Evolutionary conservation across 2,113 vertebrate genomes (phyloP), one percentile per base, ranked within the genome.

Genomic region (Prunella himalayana): DNA sequence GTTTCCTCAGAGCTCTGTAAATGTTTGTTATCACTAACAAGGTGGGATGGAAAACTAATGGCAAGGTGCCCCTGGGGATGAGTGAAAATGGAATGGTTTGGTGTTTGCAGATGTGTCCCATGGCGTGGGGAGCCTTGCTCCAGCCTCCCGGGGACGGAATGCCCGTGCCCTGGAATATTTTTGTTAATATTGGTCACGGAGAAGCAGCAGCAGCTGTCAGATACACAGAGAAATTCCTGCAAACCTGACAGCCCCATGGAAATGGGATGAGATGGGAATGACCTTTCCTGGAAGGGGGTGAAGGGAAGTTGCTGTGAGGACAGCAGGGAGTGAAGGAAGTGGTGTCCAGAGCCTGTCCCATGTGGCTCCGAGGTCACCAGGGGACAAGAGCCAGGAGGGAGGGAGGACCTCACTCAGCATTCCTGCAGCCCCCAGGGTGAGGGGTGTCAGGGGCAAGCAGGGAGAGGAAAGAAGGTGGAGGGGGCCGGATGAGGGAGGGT

Each of bases 131-230:
- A 82, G 65, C 70, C 56, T 50, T 9, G 21, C 33, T 85, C 28
- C 84, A 63, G 1, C 70, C 64, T 70, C 59, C 59, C 3, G 19
- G 14, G 41, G 47, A 47, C 3, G 6, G 13, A 13, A 33, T 1
- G 35, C 20, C 78, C 10, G 0, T 2, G 11, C 50, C 39, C 33
- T 24, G 59, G 54, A 13, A 16, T 25, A 9, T 51, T 41, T 39
- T 13, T 5, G 5, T 8, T 6, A 2, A 3, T 17, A 1, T 0
- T 2, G 15, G 5, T 2, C 17, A 6, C 1, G 13, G 44, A 9
- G 28, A 56, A n/a, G 73, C 7, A 45, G 50, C n/a, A 18, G 13
- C 1, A 1, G 65, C 41, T 4, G 20, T 6, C 0, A 4, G 72
- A 24, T 1, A 42, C 28, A 21, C 16, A 2, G 14, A 15, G 80